Evolutionary conservation across 2,888 invertebrate genomes (phyloP).

Genomic region (Pollenia angustigena): DNA sequence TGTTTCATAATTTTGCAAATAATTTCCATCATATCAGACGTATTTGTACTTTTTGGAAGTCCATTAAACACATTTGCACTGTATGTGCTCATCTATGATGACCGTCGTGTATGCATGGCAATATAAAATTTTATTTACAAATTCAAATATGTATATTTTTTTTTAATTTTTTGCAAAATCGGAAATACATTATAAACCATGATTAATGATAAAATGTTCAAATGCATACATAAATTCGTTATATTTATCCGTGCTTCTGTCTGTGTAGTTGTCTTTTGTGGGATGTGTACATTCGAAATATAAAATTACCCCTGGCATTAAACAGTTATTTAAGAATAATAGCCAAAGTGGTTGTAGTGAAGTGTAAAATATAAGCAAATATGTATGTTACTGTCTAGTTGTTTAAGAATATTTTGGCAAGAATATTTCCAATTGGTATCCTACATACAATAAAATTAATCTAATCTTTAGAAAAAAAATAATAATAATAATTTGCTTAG

Average conservation of each 20-base stretch:
- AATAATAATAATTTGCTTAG: no score
- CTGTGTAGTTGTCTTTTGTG: conserved; percentile 20
- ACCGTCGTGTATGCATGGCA: not conserved
- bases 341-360: not conserved
- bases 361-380: not conserved
- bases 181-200: conserved; percentile 72
- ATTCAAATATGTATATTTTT: conserved; percentile 18
- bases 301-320: conserved; percentile 47
- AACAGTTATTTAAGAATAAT: conserved; percentile 61
- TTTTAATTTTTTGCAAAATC: conserved; percentile 33
- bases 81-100: not conserved
- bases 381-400: no score
- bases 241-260: conserved; percentile 12
- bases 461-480: no score
- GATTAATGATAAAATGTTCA: conserved; percentile 67
- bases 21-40: not conserved
- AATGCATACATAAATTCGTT: conserved; percentile 40
- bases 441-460: no score
- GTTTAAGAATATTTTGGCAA: no score
- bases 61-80: conserved; percentile 28
- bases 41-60: not conserved
- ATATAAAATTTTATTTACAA: conserved; percentile 7
- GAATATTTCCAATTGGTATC: no score
- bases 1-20: conserved; percentile 38
- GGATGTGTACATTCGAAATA: not conserved